Percentiles rank a stretch among this genome's conserved stretches.
Evolutionary conservation across 2,113 vertebrate species (phyloP).

Genomic region (Amazona guildingii): DNA sequence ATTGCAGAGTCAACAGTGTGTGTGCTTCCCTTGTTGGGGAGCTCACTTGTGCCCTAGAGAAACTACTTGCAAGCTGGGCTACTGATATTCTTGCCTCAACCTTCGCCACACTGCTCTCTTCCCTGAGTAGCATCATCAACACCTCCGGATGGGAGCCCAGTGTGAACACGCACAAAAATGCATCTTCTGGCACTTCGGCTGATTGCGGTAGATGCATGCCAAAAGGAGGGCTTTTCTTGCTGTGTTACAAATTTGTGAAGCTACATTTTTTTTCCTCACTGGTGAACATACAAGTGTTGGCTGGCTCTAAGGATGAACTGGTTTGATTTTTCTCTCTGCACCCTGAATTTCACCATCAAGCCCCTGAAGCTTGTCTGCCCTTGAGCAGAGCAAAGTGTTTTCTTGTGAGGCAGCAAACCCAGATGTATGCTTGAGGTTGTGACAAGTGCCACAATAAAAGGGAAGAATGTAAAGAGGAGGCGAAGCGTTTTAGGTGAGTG

Average conservation of each 20-base stretch:
- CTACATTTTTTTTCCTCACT: neutral
- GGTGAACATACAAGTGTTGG: neutral
- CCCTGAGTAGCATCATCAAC: neutral
- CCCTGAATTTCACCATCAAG: neutral
- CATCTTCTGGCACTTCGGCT: neutral
- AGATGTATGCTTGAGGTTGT: neutral
- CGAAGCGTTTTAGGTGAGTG: neutral
- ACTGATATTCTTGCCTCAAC: neutral
- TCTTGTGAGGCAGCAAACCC: neutral
- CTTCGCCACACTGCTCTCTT: neutral
- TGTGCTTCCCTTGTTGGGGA: neutral
- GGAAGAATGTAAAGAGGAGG: neutral
- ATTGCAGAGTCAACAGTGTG: neutral
- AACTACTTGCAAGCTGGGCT: fast-evolving
- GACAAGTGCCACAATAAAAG: neutral
- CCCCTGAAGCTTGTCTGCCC: fast-evolving
- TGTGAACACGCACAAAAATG: neutral
- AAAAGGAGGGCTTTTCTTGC: neutral
- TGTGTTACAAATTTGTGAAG: fast-evolving
- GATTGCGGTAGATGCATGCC: neutral
- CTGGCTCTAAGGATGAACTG: neutral
- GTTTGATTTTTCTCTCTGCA: neutral
- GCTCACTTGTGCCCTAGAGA: neutral
- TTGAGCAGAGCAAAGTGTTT: neutral
- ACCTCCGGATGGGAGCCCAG: neutral